Evolutionary conservation across 2,113 vertebrate genomes (phyloP).

Genomic region (Columba janthina): DNA sequence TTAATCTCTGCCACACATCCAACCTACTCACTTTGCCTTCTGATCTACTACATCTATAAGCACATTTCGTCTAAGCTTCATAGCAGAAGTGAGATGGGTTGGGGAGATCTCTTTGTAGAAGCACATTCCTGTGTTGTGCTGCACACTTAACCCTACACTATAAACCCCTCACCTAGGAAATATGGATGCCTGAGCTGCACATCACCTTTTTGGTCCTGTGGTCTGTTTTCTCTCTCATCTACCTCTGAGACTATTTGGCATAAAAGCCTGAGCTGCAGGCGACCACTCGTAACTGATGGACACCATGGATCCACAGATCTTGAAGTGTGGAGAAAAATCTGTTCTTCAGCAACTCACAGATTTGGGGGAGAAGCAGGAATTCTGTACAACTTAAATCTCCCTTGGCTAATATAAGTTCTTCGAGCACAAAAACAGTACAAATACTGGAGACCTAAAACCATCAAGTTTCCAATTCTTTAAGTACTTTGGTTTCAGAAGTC

Average conservation of each 20-base stretch:
- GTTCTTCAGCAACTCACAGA: neutral
- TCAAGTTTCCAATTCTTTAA: neutral
- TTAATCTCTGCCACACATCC: neutral
- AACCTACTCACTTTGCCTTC: neutral
- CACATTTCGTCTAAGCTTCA: neutral
- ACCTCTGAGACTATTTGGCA: neutral
- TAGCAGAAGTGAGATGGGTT: neutral
- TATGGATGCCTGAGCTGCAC: neutral
- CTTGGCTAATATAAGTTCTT: neutral
- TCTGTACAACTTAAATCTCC: neutral
- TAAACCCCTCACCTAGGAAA: neutral
- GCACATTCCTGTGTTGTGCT: fast-evolving
- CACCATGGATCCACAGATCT: neutral
- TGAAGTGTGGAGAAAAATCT: neutral
- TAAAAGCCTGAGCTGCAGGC: neutral
- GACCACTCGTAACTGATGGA: neutral
- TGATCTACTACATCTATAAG: neutral
- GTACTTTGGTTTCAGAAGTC: neutral
- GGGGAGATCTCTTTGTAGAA: neutral
- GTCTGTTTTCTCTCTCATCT: neutral
- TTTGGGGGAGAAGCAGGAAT: neutral
- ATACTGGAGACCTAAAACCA: neutral
- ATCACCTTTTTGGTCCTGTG: neutral
- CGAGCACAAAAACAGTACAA: neutral
- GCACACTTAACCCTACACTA: fast-evolving